Evolutionary conservation across 2,797 vertebrate genomes (phyloP), one percentile per base, ranked within the genome.

Genomic region (Agapornis canus): DNA sequence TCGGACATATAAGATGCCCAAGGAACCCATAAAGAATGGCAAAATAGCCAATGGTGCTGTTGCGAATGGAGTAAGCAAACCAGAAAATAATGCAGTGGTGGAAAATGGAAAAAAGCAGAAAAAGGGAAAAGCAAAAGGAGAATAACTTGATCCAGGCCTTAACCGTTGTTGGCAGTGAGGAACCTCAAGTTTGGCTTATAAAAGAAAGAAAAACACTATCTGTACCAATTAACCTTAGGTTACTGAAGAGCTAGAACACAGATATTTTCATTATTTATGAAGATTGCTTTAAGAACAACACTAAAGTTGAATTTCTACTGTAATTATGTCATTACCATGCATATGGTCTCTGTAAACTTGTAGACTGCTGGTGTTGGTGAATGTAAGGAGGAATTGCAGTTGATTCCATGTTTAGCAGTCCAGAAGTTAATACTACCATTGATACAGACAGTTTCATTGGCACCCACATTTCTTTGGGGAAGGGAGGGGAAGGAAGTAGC

Each of bases 1-100:
- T 97, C 99, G 99, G 98, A 99, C 99, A 88, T 99, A 99, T 96
- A 99, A 99, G 80, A 98, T 98, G 60, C 99, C 99, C 26, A 99
- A 98, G 60, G 98, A 98, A 19, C 85, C 97, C 15, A 86, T 98
- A 95, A 99, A 98, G 97, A 97, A 98, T 14, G 97, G 98, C 92
- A 99, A 99, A 97, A 95, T 98, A 70, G 90, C 98, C 72, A 99
- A 99, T 80, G 99, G 99, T 87, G 92, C 97, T 95, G 97, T 98
- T 89, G 96, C 98, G 75, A 99, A 99, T 39, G 99, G 99, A 97
- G 97, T 98, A 97, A 98, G 96, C 98, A 98, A 98, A 90, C 90
- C 98, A 86, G 99, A 99, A 92, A 99, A 98, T 69, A 98, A 98
- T 90, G 97, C 95, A 5, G 96, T 97, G 68, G 93, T 97, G 73